Evolutionary conservation across 2,113 vertebrate species (phyloP).

Genomic region (Tilapia sparmanii): DNA sequence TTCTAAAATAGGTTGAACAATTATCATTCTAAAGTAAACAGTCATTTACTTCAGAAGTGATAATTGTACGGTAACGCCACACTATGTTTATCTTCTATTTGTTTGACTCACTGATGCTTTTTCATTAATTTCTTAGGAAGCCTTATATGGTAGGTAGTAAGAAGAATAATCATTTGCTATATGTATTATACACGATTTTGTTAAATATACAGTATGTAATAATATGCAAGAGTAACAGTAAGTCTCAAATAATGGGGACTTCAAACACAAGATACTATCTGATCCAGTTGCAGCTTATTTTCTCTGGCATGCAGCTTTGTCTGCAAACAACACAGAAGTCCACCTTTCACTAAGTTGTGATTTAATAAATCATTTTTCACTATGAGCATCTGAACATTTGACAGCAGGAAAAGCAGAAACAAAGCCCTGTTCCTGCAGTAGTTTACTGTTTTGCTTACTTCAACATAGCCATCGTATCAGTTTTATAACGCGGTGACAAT

Average conservation of each 20-base stretch:
- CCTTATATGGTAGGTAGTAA: accelerated
- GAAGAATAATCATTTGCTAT: background rate
- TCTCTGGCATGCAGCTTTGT: background rate
- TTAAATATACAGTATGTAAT: background rate
- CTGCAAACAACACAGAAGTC: background rate
- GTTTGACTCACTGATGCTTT: background rate
- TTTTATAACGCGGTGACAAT: accelerated
- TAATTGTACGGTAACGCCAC: background rate
- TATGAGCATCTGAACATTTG: background rate
- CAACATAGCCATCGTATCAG: background rate
- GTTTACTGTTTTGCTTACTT: background rate
- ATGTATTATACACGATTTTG: background rate
- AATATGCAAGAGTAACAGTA: background rate
- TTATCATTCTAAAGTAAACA: background rate
- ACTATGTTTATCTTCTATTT: background rate
- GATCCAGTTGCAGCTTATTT: background rate
- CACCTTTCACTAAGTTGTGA: background rate
- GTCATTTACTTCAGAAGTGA: background rate
- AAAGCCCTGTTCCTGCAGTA: accelerated
- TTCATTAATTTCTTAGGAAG: accelerated
- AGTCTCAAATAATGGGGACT: background rate
- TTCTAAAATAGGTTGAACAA: background rate
- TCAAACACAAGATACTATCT: background rate
- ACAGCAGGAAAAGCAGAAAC: background rate
- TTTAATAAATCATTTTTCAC: background rate